Evolutionary conservation across 2,888 invertebrate species (phyloP).

Genomic region (Fragum whitleyi): DNA sequence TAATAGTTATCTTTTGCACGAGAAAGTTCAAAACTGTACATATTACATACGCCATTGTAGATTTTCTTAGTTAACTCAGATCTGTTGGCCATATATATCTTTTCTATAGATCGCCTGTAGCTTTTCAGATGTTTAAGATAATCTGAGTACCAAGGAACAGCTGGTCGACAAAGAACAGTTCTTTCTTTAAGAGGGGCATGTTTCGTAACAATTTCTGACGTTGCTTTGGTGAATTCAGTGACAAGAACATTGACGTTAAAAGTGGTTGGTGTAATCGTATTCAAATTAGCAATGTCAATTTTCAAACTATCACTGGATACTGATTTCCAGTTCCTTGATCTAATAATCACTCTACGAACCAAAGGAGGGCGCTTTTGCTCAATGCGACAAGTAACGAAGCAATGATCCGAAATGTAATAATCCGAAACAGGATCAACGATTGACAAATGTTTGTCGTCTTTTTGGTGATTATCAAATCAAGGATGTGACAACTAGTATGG

Average conservation of each 20-base stretch:
- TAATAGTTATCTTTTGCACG: too few relatives aligned
- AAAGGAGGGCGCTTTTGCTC: constrained; percentile 42
- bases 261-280: neutral
- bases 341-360: constrained; percentile 11
- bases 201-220: constrained; percentile 33
- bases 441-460: constrained; percentile 11
- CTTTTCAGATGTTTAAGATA: too few relatives aligned
- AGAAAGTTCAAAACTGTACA: too few relatives aligned
- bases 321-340: constrained; percentile 39
- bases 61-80: constrained; percentile 29
- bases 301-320: constrained; percentile 27
- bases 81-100: constrained; percentile 35
- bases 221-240: constrained; percentile 28
- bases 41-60: too few relatives aligned
- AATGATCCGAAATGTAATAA: constrained; percentile 40
- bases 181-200: constrained; percentile 42
- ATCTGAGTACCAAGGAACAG: too few relatives aligned
- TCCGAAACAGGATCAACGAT: constrained; percentile 25
- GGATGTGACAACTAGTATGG: constrained; percentile 13
- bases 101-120: too few relatives aligned
- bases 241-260: constrained; percentile 35
- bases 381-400: constrained; percentile 36
- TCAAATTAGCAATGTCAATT: constrained; percentile 29
- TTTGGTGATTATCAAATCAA: constrained; percentile 22
- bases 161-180: too few relatives aligned